These are phyloP conservation scores for Muscina levida DNA, from an alignment of 2,888 invertebrate species.

Conservation along the genomic window DNA sequence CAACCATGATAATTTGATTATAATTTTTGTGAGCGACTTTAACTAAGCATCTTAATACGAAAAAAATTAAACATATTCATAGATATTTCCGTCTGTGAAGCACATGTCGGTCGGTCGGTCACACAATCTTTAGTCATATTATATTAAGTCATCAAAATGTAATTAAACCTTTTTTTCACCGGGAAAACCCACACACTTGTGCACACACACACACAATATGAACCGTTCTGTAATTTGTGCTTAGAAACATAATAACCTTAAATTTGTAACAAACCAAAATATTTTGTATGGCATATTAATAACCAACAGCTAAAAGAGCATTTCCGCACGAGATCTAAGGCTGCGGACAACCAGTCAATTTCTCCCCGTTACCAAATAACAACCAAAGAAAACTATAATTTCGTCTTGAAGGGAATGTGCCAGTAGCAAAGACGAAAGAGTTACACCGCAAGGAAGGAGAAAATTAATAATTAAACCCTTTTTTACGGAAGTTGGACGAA, in stretches of 20 bases:
- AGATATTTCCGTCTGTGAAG: constrained; percentile 1
- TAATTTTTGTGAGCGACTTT: constrained; percentile 37
- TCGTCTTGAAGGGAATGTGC: not conserved
- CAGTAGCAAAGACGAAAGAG: constrained; percentile 20
- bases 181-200: no score
- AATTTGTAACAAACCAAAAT: constrained; percentile 42
- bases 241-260: not conserved
- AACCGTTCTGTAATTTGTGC: not conserved
- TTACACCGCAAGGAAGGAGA: constrained; percentile 47
- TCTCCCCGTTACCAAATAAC: not conserved
- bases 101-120: constrained; percentile 1
- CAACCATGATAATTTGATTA: constrained; percentile 51
- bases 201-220: not conserved
- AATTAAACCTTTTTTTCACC: constrained; percentile 74
- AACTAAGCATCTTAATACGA: constrained; percentile 24
- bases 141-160: constrained; percentile 76
- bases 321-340: constrained; percentile 54
- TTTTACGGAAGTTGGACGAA: constrained; percentile 49
- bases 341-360: no score
- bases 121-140: constrained; percentile 44
- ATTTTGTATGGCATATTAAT: constrained; percentile 17
- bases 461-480: constrained; percentile 52
- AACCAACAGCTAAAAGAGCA: constrained; percentile 24
- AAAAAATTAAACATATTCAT: constrained; percentile 6
- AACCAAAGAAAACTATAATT: constrained; percentile 23